Percentiles rank a stretch among this genome's conserved stretches.
Conservation (phyloP, 2,888 invertebrate species). For the Drepanosiphum platanoidis region DNA sequence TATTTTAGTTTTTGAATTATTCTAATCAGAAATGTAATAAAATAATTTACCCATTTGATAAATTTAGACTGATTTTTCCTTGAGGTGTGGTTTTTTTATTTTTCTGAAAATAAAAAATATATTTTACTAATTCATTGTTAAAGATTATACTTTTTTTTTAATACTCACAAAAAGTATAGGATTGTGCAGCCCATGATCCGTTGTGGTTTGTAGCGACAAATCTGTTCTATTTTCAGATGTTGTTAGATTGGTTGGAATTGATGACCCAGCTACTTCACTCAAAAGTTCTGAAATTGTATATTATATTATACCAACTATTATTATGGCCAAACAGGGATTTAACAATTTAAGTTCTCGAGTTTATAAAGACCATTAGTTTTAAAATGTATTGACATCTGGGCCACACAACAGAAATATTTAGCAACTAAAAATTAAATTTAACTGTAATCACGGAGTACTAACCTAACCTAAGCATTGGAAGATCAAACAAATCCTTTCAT, state of each 20-base stretch:
- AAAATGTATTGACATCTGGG: no score
- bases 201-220: background rate
- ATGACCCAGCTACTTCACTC: background rate
- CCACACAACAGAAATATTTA: no score
- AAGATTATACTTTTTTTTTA: background rate
- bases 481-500: no score
- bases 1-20: no score
- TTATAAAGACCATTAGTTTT: no score
- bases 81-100: background rate
- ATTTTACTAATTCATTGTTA: background rate
- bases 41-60: slow-evolving; percentile 26
- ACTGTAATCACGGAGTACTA: no score
- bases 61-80: background rate
- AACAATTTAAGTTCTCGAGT: no score
- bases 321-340: background rate
- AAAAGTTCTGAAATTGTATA: slow-evolving; percentile 25
- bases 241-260: background rate
- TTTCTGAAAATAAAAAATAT: slow-evolving; percentile 2
- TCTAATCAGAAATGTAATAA: no score
- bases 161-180: background rate
- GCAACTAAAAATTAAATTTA: no score
- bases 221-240: slow-evolving; percentile 8
- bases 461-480: no score
- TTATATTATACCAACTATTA: no score
- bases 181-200: slow-evolving; percentile 19